phyloP scores from a whole-genome alignment of 1,140 invertebrate genomes.

The Gonioctena quinquepunctata region DNA sequence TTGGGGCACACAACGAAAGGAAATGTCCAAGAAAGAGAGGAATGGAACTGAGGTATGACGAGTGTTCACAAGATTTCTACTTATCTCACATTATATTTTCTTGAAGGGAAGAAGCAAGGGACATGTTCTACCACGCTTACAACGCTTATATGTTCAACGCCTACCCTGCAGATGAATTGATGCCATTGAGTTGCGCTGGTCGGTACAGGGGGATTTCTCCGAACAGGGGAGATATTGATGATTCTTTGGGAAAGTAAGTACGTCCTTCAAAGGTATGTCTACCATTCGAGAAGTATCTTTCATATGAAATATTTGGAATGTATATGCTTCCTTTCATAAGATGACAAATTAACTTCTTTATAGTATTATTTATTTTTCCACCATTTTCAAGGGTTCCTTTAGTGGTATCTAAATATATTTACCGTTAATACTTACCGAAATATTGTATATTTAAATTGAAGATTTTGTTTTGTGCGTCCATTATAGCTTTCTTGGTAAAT shows the following conservation, averaged over 20 bases:
- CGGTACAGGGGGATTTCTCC: slow-evolving; percentile 84
- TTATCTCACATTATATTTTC: neutral
- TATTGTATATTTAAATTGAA: too few relatives aligned
- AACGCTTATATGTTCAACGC: slow-evolving; percentile 96
- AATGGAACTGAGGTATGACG: slow-evolving; percentile 32
- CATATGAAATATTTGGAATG: too few relatives aligned
- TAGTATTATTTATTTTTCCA: too few relatives aligned
- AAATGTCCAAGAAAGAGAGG: slow-evolving; percentile 32
- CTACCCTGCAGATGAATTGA: slow-evolving; percentile 97
- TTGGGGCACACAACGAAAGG: slow-evolving; percentile 27
- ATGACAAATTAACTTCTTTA: too few relatives aligned
- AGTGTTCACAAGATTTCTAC: neutral
- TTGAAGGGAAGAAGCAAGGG: slow-evolving; percentile 78
- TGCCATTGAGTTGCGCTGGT: slow-evolving; percentile 95
- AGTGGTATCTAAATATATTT: too few relatives aligned
- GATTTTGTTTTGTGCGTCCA: too few relatives aligned
- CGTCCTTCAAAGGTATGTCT: too few relatives aligned
- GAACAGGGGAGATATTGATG: slow-evolving; percentile 93
- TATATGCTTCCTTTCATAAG: too few relatives aligned
- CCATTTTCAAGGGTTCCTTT: too few relatives aligned
- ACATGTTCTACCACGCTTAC: slow-evolving; percentile 99
- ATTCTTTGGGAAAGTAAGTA: slow-evolving; percentile 93
- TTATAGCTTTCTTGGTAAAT: too few relatives aligned
- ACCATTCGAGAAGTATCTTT: too few relatives aligned
- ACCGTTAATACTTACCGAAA: too few relatives aligned